Base-by-base conservation (phyloP, 1,140 invertebrate genomes). In the Gryllus bimaculatus region DNA sequence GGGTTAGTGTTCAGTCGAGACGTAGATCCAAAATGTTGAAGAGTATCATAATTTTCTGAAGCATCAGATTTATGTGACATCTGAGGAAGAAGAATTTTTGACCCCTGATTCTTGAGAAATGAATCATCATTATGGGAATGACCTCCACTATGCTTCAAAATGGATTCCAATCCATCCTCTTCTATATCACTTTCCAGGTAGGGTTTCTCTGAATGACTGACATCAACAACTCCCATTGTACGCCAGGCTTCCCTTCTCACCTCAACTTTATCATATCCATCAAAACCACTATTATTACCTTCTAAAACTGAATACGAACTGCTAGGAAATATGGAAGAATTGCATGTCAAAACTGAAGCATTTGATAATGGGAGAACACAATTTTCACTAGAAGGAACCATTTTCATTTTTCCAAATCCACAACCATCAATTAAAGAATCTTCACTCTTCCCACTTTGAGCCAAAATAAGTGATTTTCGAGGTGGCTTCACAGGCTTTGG, bases 1-100 rank as follows among this genome's bases (percentile, higher is more conserved):
- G 91, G 88, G 76, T 89, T 90, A 82, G 87, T 89, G 78, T 90
- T 90, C 73, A 91, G 85, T 86, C 93, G 94, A 80, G 88, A 89
- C 48, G 89, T 89, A 0, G 93, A 92, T 13, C 92, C 92, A 83
- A 94, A 93, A 83, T 93, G 92, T 82, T 94, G 91, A n/a, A 95
- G 83, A 78, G 90, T 91, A 84, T 95, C 93, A 84, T 95, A 95
- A 79, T 85, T 80, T 49, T 83, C 82, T 13, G 18, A 13, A 47
- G 77, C 15, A 73, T 80, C 78, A 54, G 77, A 66, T 54, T 79
- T 79, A 47, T n/a, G 21, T 75, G 78, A 79, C 13, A 75, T 18
- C 47, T 79, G 79, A 18, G 54, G 20, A 15, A 76, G n/a, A 12
- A 79, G 48, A 5, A 79, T 79, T 47, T 79, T 79, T 15, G 79